Evolutionary conservation across 2,888 invertebrate genomes (phyloP), one percentile per base, ranked within the genome.

Genomic region (Cephus pulcher): DNA sequence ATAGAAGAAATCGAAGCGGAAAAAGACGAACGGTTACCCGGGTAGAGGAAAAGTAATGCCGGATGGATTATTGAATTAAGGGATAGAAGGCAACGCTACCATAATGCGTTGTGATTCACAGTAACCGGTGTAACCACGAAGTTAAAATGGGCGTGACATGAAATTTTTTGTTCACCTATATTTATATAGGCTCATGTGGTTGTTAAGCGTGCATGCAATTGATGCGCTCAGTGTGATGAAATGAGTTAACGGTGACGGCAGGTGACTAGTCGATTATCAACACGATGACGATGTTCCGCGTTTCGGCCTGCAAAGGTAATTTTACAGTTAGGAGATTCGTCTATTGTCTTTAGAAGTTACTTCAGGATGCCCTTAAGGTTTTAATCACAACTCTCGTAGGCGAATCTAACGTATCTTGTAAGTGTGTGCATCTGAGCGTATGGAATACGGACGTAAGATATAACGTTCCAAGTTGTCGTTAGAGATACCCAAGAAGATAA

Each of bases 241-340:
- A 30, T 76, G n/a, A 82, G 83, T 81, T 81, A 79, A 80, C 73
- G 80, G 78, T 79, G 79, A 82, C 81, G 85, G 80, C 74, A 86
- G 85, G 89, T 89, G 89, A 89, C 89, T 89, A 86, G 89, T 89
- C 88, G 84, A 88, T 88, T 85, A 87, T 80, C 75, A 79, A 76
- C 15, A 77, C 15, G 32, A 76, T 78, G 75, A 79, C 73, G 80
- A 79, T 77, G 78, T 77, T 79, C 76, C 76, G 78, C 33, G 30
- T 71, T 33, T 71, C 1, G 30, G 71, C 33, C 71, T 11, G 32
- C 12, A 33, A 71, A 71, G 30, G 30, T 33, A 73, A n/a, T 75
- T 75, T 56, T 75, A 75, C 15, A 23, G 32, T 75, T 35, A 74
- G 37, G 37, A 34, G 74, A 11, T 30, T 74, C 35, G 74, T 74